Conservation (phyloP, 2,797 vertebrate species). For the Gymnodraco acuticeps region DNA sequence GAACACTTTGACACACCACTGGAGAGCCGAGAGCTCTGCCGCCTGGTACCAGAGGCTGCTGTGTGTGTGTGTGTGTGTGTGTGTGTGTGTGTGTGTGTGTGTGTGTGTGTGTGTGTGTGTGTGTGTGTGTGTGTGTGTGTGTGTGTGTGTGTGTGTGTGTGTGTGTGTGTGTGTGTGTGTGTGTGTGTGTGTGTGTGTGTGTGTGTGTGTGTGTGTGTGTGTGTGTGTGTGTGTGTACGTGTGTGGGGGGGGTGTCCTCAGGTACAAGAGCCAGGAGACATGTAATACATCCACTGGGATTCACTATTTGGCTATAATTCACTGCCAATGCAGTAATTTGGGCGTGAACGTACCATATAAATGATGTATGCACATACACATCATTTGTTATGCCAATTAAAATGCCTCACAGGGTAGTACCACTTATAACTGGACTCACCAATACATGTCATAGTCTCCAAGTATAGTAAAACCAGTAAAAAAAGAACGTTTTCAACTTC, state of each 20-base stretch:
- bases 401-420: constrained; percentile 29
- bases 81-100: constrained; percentile 25
- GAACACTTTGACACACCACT: constrained; percentile 79
- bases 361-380: constrained; percentile 65
- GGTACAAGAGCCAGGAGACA: constrained; percentile 62
- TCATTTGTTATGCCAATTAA: constrained; percentile 65
- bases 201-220: constrained; percentile 41
- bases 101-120: constrained; percentile 38
- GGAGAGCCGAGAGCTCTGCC: constrained; percentile 69
- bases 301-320: constrained; percentile 59
- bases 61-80: constrained; percentile 39
- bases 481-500: constrained; percentile 3
- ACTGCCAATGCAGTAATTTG: constrained; percentile 51
- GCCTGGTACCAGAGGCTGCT: constrained; percentile 41
- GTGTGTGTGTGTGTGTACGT: constrained; percentile 40
- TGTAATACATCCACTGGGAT: constrained; percentile 62
- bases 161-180: constrained; percentile 41
- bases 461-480: constrained; percentile 33
- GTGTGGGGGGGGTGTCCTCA: constrained; percentile 49
- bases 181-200: constrained; percentile 41
- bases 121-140: constrained; percentile 36
- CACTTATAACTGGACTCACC: constrained; percentile 22
- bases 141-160: constrained; percentile 40
- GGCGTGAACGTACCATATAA: constrained; percentile 47
- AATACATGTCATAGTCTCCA: constrained; percentile 36